Base-by-base conservation (phyloP, 2,888 invertebrate species). In the Drosophila buzzatii region DNA sequence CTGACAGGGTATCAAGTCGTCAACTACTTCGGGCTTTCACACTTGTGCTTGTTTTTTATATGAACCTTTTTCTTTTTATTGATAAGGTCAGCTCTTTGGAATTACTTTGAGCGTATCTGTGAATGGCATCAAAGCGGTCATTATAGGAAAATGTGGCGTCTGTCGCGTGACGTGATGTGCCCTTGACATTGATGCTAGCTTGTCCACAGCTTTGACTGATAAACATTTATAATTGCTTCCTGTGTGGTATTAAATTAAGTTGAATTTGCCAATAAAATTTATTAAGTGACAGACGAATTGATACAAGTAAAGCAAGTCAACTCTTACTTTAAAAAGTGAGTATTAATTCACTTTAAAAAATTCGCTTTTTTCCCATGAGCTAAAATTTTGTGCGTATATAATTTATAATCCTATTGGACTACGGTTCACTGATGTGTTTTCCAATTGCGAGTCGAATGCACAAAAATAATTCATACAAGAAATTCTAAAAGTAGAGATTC, bases 171-270 rank as follows among this genome's bases (percentile, higher is more conserved):
- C 67, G n/a, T 47, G 41, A 44, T 67, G 64, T 69, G 77, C 63
- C 74, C 83, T 77, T 77, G 83, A 82, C 77, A 71, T 51, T 76
- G 80, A 65, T 63, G 52, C 31, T 66, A 60, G 42, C 41, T 45
- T 35, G 44, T 47, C 14, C 44, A 55, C 52, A 58, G 44, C 65
- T 60, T 45, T 12, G 49, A 33, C 0, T 60, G 35, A 27, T 27
- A 62, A 69, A 70, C 59, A 74, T 61, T 71, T 76, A 76, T 73
- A 82, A 83, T 85, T 85, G 63, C 78, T 81, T 81, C 75, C 81
- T 68, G 52, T 60, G 66, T 9, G 37, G 56, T 42, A 62, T 76
- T 63, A 70, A 77, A 16, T 72, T 64, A 65, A 61, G 42, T 60
- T 37, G 5, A 63, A 68, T 58, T 56, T 65, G 57, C 55, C 53